Percentiles rank a stretch among this genome's conserved stretches.
Conservation (phyloP, 2,888 invertebrate genomes). For the Lasioglossum oenotherae region DNA sequence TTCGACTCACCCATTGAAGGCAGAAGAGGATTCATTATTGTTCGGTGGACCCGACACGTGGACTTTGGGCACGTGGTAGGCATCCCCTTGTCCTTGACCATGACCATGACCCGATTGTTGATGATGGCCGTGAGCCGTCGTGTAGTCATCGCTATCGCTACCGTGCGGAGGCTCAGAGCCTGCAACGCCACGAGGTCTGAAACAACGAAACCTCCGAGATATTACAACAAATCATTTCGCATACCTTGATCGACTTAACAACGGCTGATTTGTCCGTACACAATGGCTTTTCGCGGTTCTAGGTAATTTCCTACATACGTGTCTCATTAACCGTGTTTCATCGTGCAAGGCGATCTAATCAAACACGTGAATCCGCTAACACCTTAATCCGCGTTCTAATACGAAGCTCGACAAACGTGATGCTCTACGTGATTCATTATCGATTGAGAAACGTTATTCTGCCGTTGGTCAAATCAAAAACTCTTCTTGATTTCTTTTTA, state of each 20-base stretch:
- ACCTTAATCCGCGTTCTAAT: neutral
- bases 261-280: neutral
- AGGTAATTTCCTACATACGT: neutral
- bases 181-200: slow-evolving; percentile 81
- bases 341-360: neutral
- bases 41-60: slow-evolving; percentile 80
- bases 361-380: slow-evolving; percentile 12
- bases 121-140: slow-evolving; percentile 71
- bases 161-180: slow-evolving; percentile 80
- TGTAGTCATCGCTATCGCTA: slow-evolving; percentile 82
- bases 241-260: too few relatives aligned
- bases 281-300: neutral
- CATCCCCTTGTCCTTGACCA: slow-evolving; percentile 73
- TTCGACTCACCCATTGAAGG: slow-evolving; percentile 78
- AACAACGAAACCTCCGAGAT: slow-evolving; percentile 45
- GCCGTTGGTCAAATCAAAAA: neutral
- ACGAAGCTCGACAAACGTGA: neutral
- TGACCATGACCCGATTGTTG: slow-evolving; percentile 70
- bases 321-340: neutral
- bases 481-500: neutral
- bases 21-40: slow-evolving; percentile 74
- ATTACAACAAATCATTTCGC: slow-evolving; percentile 4
- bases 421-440: neutral
- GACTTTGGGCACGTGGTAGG: slow-evolving; percentile 79
- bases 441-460: neutral